Evolutionary conservation across 2,888 invertebrate species (phyloP).

Genomic region (Prionchulus punctatus): DNA sequence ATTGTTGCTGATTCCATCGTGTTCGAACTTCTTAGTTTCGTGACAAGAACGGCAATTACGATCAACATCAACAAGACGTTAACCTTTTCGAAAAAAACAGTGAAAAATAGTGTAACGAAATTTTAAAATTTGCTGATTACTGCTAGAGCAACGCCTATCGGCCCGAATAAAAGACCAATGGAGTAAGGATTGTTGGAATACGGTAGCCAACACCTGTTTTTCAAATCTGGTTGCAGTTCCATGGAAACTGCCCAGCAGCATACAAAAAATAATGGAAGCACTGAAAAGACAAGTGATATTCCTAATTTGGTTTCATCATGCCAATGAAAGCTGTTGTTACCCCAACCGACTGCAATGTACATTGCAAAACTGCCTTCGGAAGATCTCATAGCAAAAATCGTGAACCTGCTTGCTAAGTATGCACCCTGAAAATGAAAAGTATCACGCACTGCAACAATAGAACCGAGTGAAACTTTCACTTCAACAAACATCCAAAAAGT

Average conservation of each 20-base stretch:
- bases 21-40: slow-evolving; percentile 37
- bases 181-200: slow-evolving; percentile 28
- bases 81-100: slow-evolving; percentile 25
- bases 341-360: slow-evolving; percentile 44
- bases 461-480: no score
- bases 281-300: no score
- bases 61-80: slow-evolving; percentile 37
- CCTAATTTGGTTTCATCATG: no score
- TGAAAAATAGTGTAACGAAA: background rate
- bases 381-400: slow-evolving; percentile 42
- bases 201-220: slow-evolving; percentile 35
- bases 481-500: slow-evolving; percentile 47
- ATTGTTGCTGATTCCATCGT: slow-evolving; percentile 37
- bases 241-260: slow-evolving; percentile 37
- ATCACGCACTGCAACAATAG: no score
- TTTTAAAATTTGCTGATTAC: slow-evolving; percentile 19
- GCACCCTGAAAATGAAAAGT: slow-evolving; percentile 16
- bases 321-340: no score
- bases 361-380: slow-evolving; percentile 40
- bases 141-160: slow-evolving; percentile 33
- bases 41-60: slow-evolving; percentile 38
- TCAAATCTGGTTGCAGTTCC: slow-evolving; percentile 15
- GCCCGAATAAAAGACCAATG: slow-evolving; percentile 33
- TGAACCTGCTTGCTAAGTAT: slow-evolving; percentile 35
- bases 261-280: slow-evolving; percentile 38